These are phyloP conservation scores for Fistularia commersonii DNA, from an alignment of 2,797 vertebrate species.

Conservation along the genomic window DNA sequence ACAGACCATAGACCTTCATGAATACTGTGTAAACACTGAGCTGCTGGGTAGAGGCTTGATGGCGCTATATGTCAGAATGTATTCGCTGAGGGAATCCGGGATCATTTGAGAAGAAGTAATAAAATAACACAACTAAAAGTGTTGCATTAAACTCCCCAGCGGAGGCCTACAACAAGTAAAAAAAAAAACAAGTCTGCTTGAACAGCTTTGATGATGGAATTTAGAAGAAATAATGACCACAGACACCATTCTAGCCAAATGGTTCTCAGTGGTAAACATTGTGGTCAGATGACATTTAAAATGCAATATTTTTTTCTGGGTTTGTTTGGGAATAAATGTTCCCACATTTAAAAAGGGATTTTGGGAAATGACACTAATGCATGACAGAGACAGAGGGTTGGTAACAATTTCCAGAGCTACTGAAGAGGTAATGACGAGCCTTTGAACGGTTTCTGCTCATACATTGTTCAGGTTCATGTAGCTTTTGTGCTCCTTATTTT, in stretches of 20 bases:
- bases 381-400: slow-evolving; percentile 19
- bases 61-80: slow-evolving; percentile 32
- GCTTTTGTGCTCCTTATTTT: slow-evolving; percentile 11
- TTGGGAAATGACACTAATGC: slow-evolving; percentile 18
- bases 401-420: slow-evolving; percentile 8
- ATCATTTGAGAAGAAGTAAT: slow-evolving; percentile 23
- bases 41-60: slow-evolving; percentile 24
- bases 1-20: slow-evolving; percentile 40
- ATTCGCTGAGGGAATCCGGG: slow-evolving; percentile 29
- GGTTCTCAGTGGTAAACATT: background rate
- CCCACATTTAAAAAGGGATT: slow-evolving; percentile 24
- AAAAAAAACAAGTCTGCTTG: slow-evolving; percentile 8
- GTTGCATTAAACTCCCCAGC: slow-evolving; percentile 26
- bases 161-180: too few species aligned
- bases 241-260: slow-evolving; percentile 16
- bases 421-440: slow-evolving; percentile 10
- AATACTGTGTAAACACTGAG: slow-evolving; percentile 49
- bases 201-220: slow-evolving; percentile 14
- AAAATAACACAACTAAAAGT: slow-evolving; percentile 3
- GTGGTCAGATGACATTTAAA: slow-evolving; percentile 30
- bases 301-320: slow-evolving; percentile 23
- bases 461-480: slow-evolving; percentile 1
- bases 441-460: slow-evolving; percentile 4
- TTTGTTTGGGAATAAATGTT: slow-evolving; percentile 37
- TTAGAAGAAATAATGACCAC: slow-evolving; percentile 10